Base-by-base conservation (phyloP, 2,888 invertebrate species). In the Sphinx pinastri region DNA sequence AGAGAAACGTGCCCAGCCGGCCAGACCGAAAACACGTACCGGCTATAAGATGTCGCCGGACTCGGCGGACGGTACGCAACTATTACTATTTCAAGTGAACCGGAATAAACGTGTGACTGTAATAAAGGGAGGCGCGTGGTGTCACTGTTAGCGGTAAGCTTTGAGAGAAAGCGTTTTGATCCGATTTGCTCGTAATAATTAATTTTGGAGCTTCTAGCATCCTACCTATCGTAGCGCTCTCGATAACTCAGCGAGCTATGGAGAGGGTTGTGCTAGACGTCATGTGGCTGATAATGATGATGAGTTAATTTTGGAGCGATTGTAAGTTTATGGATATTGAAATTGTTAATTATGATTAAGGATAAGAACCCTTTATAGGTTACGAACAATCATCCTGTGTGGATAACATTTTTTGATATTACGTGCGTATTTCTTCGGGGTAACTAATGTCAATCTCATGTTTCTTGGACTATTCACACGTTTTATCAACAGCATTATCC, bases 41-140 rank as follows among this genome's bases (percentile, higher is more conserved):
- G 74, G 78, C 84, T 79, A 83, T 87, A 86, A 84, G 81, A 82
- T 79, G 79, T 78, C 79, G 84, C 74, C 76, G 16, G 49, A 19
- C 55, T 55, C 58, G 49, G 76, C 77, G 77, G 71, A 77, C 73
- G 73, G 75, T 74, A 75, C 73, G 75, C 79, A 76, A 81, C 78
- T 83, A 81, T 87, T 88, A 83, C 86, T 81, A 80, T 81, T 90
- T 88, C 88, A 88, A 89, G 76, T 88, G 89, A 88, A 89, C 88
- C 84, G 87, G 86, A 88, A 86, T 88, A 84, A 88, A 86, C 86
- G 82, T 77, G 82, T 75, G 77, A 81, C 79, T 79, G 79, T 77
- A 81, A 80, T 81, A 82, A 80, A 79, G 74, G 77, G 67, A 71
- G 75, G 75, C 76, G 80, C 75, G 78, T 76, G 75, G 73, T 74